Conservation (phyloP, 2,113 vertebrate species). For the Hyla sarda region DNA sequence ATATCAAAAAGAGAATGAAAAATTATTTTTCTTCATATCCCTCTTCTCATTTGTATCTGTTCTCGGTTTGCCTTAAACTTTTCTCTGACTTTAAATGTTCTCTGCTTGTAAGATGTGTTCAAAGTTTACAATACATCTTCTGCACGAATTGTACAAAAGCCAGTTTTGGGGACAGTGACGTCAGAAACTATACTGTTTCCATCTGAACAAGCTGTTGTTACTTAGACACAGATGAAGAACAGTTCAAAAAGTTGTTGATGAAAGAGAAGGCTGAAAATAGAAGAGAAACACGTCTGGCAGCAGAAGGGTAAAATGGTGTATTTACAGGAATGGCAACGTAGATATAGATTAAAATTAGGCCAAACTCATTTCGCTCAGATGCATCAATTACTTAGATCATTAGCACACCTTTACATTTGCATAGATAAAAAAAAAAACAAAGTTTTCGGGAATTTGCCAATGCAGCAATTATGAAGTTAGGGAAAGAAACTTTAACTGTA, state of each 20-base stretch:
- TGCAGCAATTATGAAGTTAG: slow-evolving; percentile 17
- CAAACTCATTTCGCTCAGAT: background rate
- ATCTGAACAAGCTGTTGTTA: background rate
- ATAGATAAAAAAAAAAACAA: background rate
- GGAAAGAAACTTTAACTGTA: background rate
- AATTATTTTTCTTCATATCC: too few relatives aligned
- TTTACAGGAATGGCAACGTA: background rate
- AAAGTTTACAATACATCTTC: background rate
- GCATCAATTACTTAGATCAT: slow-evolving; percentile 3
- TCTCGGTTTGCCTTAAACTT: background rate
- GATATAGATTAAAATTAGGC: background rate
- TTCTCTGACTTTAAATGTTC: background rate
- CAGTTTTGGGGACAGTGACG: background rate
- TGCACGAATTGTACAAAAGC: background rate
- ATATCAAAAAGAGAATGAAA: too few relatives aligned
- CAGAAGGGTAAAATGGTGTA: background rate
- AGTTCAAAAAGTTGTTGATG: background rate
- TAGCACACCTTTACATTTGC: background rate
- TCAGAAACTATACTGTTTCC: background rate
- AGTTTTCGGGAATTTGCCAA: background rate
- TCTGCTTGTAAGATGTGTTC: background rate
- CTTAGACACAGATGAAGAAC: background rate
- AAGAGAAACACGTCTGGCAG: background rate
- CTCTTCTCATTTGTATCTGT: background rate
- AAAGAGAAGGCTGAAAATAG: background rate